Percentiles rank a stretch among this genome's conserved stretches.
Evolutionary conservation across 2,113 vertebrate genomes (phyloP).

Genomic region (Todiramphus saurophagus): DNA sequence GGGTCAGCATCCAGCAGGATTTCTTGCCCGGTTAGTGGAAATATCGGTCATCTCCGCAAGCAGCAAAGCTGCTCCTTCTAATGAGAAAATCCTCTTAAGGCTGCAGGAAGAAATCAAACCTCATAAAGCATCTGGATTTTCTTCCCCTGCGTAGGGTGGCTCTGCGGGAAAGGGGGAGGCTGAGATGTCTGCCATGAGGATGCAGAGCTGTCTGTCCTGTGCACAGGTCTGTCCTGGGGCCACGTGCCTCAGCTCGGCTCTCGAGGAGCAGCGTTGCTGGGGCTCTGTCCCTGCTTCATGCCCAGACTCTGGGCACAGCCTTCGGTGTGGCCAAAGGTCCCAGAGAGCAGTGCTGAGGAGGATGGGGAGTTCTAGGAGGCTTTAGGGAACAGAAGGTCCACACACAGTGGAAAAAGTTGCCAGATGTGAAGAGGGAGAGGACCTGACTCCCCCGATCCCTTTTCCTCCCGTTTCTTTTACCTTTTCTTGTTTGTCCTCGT

Average conservation of each 20-base stretch:
- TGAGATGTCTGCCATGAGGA: rapidly evolving
- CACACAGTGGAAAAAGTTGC: rapidly evolving
- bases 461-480: neutral
- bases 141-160: rapidly evolving
- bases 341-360: rapidly evolving
- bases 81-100: neutral
- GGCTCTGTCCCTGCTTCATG: rapidly evolving
- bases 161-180: neutral
- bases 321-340: rapidly evolving
- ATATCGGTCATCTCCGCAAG: neutral
- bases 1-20: neutral
- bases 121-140: neutral
- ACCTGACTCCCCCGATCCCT: neutral
- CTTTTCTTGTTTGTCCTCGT: too few species aligned
- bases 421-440: neutral
- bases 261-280: neutral
- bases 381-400: neutral
- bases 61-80: neutral
- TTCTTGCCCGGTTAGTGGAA: neutral
- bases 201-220: neutral
- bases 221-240: neutral
- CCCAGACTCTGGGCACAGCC: too few species aligned
- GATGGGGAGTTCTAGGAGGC: neutral
- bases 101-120: neutral
- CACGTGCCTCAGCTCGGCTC: neutral